Conservation (phyloP, 2,113 vertebrate genomes). For the Poeciliopsis prolifica region DNA sequence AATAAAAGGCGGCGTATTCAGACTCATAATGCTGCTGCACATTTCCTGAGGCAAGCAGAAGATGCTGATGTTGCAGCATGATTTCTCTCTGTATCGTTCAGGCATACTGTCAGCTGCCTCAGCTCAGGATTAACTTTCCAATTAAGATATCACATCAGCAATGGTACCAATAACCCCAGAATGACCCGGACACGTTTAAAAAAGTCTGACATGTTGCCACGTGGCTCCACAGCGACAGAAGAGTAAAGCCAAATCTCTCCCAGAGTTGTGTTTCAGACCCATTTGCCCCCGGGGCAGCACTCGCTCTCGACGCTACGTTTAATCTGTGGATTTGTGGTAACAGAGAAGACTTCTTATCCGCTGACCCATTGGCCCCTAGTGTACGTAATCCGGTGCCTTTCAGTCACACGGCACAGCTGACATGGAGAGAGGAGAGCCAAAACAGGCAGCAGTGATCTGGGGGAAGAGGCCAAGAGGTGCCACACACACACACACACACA, state of each 20-base stretch:
- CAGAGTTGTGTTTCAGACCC: slow-evolving; percentile 68
- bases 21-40: slow-evolving; percentile 31
- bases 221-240: slow-evolving; percentile 56
- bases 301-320: slow-evolving; percentile 70
- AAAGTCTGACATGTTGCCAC: slow-evolving; percentile 48
- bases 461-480: slow-evolving; percentile 18
- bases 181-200: slow-evolving; percentile 63
- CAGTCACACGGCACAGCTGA: slow-evolving; percentile 66
- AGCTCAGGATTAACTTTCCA: slow-evolving; percentile 76
- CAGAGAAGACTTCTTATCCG: slow-evolving; percentile 82
- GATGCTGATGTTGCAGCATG: slow-evolving; percentile 33
- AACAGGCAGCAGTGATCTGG: slow-evolving; percentile 38
- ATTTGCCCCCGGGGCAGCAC: slow-evolving; percentile 61
- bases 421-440: slow-evolving; percentile 53
- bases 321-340: slow-evolving; percentile 83
- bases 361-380: slow-evolving; percentile 72
- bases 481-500: neutral
- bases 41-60: slow-evolving; percentile 28
- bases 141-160: slow-evolving; percentile 80
- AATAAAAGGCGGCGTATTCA: slow-evolving; percentile 37
- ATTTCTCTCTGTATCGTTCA: slow-evolving; percentile 42
- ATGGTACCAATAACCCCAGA: slow-evolving; percentile 54
- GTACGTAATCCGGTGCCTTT: slow-evolving; percentile 72
- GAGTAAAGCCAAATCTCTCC: slow-evolving; percentile 73
- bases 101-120: slow-evolving; percentile 42